Conservation (phyloP, 2,797 vertebrate species). For the Pseudomugil gertrudae region DNA sequence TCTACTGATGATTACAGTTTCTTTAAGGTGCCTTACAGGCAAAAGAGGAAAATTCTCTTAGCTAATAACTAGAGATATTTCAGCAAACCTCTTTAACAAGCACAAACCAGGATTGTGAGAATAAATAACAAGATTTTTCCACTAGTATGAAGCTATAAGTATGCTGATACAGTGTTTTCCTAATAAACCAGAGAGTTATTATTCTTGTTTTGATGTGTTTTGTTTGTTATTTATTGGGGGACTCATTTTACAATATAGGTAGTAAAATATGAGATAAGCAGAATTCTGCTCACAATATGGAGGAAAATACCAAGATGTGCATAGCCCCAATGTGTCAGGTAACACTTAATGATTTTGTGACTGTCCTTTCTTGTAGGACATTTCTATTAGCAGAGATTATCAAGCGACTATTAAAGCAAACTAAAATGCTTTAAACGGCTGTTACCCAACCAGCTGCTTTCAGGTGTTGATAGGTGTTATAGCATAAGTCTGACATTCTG, state of each 20-base stretch:
- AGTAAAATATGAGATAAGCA: too few relatives aligned
- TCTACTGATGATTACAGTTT: not conserved
- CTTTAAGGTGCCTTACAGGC: not conserved
- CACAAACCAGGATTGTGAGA: constrained; percentile 2
- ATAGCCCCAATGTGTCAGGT: not conserved
- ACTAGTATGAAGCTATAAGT: not conserved
- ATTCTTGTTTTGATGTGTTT: not conserved
- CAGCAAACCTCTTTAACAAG: not conserved
- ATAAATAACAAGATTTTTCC: not conserved
- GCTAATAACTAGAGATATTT: not conserved
- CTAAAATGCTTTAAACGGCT: not conserved
- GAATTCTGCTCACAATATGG: not conserved
- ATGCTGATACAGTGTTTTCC: not conserved
- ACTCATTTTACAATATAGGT: not conserved
- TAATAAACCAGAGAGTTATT: not conserved
- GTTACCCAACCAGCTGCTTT: constrained; percentile 6
- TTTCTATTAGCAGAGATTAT: constrained; percentile 36
- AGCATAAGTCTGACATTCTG: constrained; percentile 4
- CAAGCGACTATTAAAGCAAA: constrained; percentile 14
- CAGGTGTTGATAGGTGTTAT: constrained; percentile 1
- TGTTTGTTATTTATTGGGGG: not conserved
- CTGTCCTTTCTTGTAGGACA: constrained; percentile 16
- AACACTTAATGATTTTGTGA: not conserved
- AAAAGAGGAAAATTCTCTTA: not conserved
- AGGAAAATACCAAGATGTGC: too few relatives aligned